Percentiles rank a stretch among this genome's conserved stretches.
Conservation (phyloP, 2,797 vertebrate genomes). For the Alauda arvensis region DNA sequence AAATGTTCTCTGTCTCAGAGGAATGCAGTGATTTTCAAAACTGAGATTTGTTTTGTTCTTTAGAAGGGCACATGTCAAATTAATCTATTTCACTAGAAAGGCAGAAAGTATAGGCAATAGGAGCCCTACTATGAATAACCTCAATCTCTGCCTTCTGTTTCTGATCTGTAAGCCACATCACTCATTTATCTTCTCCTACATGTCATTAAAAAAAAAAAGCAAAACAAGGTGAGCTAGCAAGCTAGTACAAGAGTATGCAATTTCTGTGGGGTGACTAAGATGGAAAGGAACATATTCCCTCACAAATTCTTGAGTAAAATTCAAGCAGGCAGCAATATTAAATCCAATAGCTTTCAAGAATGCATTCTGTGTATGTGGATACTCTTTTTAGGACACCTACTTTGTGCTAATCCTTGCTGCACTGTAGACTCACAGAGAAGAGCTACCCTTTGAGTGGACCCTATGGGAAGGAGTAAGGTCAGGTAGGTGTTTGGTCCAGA, state of each 20-base stretch:
- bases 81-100: background rate
- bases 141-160: background rate
- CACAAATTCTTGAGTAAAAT: background rate
- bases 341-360: background rate
- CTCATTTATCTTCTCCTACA: background rate
- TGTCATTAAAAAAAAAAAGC: background rate
- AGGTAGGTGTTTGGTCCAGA: background rate
- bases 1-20: background rate
- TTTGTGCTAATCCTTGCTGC: background rate
- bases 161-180: background rate
- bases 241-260: background rate
- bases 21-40: background rate
- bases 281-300: background rate
- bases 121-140: background rate
- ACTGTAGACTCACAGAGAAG: background rate
- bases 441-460: background rate
- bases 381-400: background rate
- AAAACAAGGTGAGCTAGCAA: background rate
- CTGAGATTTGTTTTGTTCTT: background rate
- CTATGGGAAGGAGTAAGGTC: background rate
- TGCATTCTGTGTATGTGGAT: background rate
- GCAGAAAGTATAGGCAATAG: background rate
- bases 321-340: background rate
- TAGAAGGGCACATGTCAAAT: background rate
- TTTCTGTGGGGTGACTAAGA: background rate